Percentiles rank a stretch among this genome's conserved stretches.
Evolutionary conservation across 2,797 vertebrate species (phyloP).

Genomic region (Myotis myotis): DNA sequence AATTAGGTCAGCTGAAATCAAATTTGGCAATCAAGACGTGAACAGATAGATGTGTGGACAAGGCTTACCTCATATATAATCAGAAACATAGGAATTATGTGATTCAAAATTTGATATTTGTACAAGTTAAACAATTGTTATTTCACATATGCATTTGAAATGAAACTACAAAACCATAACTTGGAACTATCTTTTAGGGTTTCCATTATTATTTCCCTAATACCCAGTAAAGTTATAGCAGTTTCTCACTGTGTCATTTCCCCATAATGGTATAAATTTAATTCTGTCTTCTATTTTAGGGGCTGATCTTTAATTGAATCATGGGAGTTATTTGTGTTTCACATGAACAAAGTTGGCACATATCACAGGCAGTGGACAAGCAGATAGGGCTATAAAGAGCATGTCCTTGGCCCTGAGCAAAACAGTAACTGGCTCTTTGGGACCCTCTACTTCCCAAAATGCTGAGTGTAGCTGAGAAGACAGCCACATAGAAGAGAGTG

Average conservation of each 20-base stretch:
- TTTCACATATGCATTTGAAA: background rate
- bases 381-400: slow-evolving; percentile 29
- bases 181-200: background rate
- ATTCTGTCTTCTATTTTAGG: slow-evolving; percentile 31
- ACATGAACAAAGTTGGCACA: slow-evolving; percentile 7
- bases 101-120: background rate
- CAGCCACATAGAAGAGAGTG: background rate
- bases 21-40: slow-evolving; percentile 15
- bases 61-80: background rate
- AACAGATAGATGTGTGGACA: slow-evolving; percentile 35
- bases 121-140: background rate
- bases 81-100: background rate
- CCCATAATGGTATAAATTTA: slow-evolving; percentile 8
- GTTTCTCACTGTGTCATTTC: background rate
- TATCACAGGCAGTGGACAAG: slow-evolving; percentile 22
- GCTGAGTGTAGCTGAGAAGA: slow-evolving; percentile 43
- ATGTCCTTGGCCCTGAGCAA: slow-evolving; percentile 22
- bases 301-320: slow-evolving; percentile 37
- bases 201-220: background rate
- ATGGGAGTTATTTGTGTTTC: slow-evolving; percentile 54
- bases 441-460: slow-evolving; percentile 23
- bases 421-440: slow-evolving; percentile 16
- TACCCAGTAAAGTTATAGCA: background rate
- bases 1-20: slow-evolving; percentile 18
- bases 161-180: background rate